Percentiles rank a stretch among this genome's conserved stretches.
Evolutionary conservation across 2,113 vertebrate species (phyloP).

Genomic region (Bungarus multicinctus): DNA sequence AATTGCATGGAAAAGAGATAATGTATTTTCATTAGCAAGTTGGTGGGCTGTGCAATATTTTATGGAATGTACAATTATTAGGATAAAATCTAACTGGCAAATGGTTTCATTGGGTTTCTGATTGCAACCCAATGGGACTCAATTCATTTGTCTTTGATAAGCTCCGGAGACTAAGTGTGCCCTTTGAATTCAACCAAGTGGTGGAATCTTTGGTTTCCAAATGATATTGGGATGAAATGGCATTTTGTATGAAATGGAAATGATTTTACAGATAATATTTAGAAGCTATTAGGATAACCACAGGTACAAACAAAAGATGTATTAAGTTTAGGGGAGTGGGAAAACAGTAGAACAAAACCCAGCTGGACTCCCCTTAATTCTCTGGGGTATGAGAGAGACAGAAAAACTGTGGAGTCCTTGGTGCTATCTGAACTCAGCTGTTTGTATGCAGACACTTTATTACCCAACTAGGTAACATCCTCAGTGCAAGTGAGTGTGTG

Average conservation of each 20-base stretch:
- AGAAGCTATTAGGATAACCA: background rate
- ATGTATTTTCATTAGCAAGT: conserved; percentile 35
- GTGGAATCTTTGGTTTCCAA: background rate
- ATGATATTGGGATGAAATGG: background rate
- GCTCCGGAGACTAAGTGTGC: background rate
- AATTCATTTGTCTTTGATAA: background rate
- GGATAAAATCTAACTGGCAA: conserved; percentile 4
- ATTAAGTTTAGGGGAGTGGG: background rate
- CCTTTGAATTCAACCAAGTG: background rate
- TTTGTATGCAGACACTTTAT: background rate
- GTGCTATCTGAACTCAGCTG: background rate
- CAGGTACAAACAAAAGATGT: background rate
- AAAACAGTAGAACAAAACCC: background rate
- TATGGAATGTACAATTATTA: conserved; percentile 13
- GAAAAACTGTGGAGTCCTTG: background rate
- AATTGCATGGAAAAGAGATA: conserved; percentile 43
- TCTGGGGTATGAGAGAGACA: background rate
- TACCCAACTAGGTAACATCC: background rate
- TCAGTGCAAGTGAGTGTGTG: no score
- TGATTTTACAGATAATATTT: background rate
- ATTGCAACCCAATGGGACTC: background rate
- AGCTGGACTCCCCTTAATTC: background rate
- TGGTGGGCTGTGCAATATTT: conserved; percentile 28
- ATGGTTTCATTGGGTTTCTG: background rate
- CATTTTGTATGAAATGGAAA: background rate